A percentile compares a stretch with the other conserved stretches of the same genome.
These are phyloP conservation scores for Spisula subtruncata DNA, from an alignment of 2,888 invertebrate genomes.

Conservation along the genomic window DNA sequence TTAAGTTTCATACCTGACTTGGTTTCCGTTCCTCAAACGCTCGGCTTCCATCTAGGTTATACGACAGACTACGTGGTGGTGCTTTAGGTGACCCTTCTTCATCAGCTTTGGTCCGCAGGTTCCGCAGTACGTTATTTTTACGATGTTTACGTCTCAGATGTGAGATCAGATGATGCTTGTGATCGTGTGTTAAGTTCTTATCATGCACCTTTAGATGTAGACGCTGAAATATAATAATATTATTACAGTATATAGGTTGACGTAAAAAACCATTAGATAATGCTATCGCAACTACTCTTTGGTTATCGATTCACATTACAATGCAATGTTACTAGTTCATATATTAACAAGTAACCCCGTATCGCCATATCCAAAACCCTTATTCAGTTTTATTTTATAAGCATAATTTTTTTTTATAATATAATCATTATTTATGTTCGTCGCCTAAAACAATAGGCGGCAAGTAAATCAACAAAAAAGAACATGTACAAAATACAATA, in stretches of 20 bases:
- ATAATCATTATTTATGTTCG: too few relatives aligned
- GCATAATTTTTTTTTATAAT: too few relatives aligned
- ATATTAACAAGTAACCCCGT: too few relatives aligned
- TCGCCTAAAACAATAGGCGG: too few relatives aligned
- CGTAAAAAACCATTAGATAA: too few relatives aligned
- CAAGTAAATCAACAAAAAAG: too few relatives aligned
- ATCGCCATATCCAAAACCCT: too few relatives aligned
- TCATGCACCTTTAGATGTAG: slow-evolving; percentile 54
- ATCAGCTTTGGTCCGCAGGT: slow-evolving; percentile 27
- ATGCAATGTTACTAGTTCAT: too few relatives aligned
- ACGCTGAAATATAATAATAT: slow-evolving; percentile 35
- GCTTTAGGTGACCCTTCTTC: neutral
- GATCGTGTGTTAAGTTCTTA: slow-evolving; percentile 49
- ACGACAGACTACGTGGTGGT: slow-evolving; percentile 33
- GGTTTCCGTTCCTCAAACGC: slow-evolving; percentile 42
- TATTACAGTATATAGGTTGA: neutral
- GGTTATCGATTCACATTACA: too few relatives aligned
- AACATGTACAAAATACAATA: too few relatives aligned
- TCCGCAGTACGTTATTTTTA: slow-evolving; percentile 53
- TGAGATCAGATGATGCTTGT: slow-evolving; percentile 48
- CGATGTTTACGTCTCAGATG: slow-evolving; percentile 58
- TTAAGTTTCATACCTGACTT: slow-evolving; percentile 46
- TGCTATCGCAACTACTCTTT: too few relatives aligned
- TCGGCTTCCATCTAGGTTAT: slow-evolving; percentile 30
- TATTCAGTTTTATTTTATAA: too few relatives aligned